A percentile compares a stretch with the other conserved stretches of the same genome.
These are phyloP conservation scores for Metaphire vulgaris DNA, from an alignment of 1,140 invertebrate genomes.

Conservation along the genomic window DNA sequence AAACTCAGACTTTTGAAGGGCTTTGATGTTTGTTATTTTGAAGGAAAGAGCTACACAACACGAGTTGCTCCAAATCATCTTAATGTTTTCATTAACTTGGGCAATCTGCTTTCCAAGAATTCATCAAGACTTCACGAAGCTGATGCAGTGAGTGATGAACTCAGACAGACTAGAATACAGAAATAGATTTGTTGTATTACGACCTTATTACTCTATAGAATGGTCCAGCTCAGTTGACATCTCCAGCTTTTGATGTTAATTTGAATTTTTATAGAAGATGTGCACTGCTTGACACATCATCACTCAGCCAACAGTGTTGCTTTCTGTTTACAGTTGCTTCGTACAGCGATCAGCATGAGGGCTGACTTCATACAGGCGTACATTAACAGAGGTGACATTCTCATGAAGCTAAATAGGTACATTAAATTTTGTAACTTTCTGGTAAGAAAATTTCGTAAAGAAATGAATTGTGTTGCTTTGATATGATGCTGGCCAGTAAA, in stretches of 20 bases:
- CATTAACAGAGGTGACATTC: slow-evolving; percentile 90
- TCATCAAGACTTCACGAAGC: slow-evolving; percentile 84
- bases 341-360: slow-evolving; percentile 92
- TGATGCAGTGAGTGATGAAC: slow-evolving; percentile 61
- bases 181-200: no score
- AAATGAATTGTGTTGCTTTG: no score
- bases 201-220: no score
- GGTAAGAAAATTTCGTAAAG: no score
- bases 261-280: no score
- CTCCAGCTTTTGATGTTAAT: no score
- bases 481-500: no score
- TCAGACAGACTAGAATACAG: no score
- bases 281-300: no score
- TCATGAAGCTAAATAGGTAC: slow-evolving; percentile 79
- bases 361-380: slow-evolving; percentile 95
- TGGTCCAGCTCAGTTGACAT: no score
- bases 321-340: slow-evolving; percentile 60
- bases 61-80: slow-evolving; percentile 91
- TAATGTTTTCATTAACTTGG: slow-evolving; percentile 91
- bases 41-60: slow-evolving; percentile 87
- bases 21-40: slow-evolving; percentile 54
- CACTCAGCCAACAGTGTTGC: no score
- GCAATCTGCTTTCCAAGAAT: slow-evolving; percentile 89
- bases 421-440: no score
- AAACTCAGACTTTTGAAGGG: background rate